A percentile compares a stretch with the other conserved stretches of the same genome.
These are phyloP conservation scores for Leptodactylus fuscus DNA, from an alignment of 2,113 vertebrate species.

Conservation along the genomic window DNA sequence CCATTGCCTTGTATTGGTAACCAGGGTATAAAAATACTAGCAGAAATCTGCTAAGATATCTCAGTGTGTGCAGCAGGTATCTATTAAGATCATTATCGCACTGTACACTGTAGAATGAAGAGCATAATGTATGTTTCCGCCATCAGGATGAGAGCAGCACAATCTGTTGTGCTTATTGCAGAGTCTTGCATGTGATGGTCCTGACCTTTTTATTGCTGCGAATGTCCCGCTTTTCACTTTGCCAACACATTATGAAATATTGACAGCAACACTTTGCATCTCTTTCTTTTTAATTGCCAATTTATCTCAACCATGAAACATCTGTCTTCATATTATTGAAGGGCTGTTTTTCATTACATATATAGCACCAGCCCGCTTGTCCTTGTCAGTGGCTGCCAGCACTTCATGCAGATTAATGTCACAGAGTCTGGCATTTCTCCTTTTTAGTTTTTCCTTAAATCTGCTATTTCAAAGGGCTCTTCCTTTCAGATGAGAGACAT, in stretches of 20 bases:
- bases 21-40: background rate
- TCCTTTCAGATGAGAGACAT: background rate
- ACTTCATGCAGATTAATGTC: constrained; percentile 33
- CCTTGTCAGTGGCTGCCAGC: constrained; percentile 40
- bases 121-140: background rate
- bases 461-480: constrained; percentile 7
- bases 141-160: background rate
- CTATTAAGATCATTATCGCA: background rate
- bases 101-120: background rate
- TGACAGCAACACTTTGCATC: constrained; percentile 46
- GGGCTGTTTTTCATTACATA: constrained; percentile 38
- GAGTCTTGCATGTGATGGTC: constrained; percentile 26
- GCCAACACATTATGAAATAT: constrained; percentile 51
- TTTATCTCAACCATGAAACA: constrained; percentile 56
- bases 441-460: background rate
- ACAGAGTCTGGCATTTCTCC: constrained; percentile 1
- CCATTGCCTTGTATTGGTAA: background rate
- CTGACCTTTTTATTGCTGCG: constrained; percentile 30
- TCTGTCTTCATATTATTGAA: constrained; percentile 49
- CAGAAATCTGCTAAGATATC: background rate
- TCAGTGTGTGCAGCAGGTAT: background rate
- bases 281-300: constrained; percentile 49
- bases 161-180: constrained; percentile 18
- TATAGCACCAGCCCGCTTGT: constrained; percentile 31
- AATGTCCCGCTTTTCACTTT: constrained; percentile 34